Conservation (phyloP, 2,888 invertebrate genomes). For the Ichneumoninae sp. region DNA sequence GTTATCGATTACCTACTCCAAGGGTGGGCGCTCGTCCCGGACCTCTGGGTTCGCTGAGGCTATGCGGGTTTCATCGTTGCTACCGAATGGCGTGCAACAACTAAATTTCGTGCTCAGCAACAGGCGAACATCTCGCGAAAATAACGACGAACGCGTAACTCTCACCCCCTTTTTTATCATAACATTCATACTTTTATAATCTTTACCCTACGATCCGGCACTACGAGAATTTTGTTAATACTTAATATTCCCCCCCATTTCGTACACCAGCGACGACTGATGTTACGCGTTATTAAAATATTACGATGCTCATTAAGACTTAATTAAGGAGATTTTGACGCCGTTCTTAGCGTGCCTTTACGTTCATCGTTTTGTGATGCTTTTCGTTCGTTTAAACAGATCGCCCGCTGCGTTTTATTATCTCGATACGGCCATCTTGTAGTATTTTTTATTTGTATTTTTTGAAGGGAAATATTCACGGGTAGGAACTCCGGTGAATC, state of each 20-base stretch:
- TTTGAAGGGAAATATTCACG: conserved; percentile 8
- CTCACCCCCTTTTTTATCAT: conserved; percentile 32
- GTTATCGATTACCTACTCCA: conserved; percentile 60
- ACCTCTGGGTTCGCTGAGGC: conserved; percentile 8
- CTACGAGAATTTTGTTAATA: conserved; percentile 13
- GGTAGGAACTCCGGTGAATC: neutral
- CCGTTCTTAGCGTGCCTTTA: conserved; percentile 7
- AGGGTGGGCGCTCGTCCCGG: conserved; percentile 26
- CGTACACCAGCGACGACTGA: conserved; percentile 24
- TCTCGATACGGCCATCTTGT: conserved; percentile 48
- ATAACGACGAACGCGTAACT: conserved; percentile 15
- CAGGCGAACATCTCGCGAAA: conserved; percentile 49
- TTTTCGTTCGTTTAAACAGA: conserved; percentile 9
- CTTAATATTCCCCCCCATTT: conserved; percentile 15
- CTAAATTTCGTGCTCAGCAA: conserved; percentile 50
- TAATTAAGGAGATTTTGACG: conserved; percentile 39
- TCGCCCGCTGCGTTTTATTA: neutral
- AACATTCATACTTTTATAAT: conserved; percentile 33
- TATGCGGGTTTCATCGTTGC: conserved; percentile 3
- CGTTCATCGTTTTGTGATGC: neutral
- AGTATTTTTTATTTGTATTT: conserved; percentile 22
- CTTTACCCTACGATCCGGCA: conserved; percentile 14
- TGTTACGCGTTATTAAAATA: conserved; percentile 28
- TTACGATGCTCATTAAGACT: conserved; percentile 41
- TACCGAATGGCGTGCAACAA: conserved; percentile 14